Evolutionary conservation across 1,140 invertebrate genomes (phyloP).

Genomic region (Brachionus angularis): DNA sequence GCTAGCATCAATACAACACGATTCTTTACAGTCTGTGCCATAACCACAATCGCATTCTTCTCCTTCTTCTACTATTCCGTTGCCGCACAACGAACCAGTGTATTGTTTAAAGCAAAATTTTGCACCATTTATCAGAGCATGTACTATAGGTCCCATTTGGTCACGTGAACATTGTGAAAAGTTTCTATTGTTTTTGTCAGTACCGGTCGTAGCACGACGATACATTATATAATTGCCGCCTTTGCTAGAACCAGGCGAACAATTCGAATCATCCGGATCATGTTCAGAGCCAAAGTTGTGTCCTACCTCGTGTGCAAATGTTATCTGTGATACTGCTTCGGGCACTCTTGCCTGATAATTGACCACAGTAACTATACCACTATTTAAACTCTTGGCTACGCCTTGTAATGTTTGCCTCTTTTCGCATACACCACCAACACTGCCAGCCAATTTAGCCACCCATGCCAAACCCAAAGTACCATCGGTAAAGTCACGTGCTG

Average conservation of each 20-base stretch:
- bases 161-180: conserved; percentile 67
- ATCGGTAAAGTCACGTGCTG: conserved; percentile 92
- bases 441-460: conserved; percentile 74
- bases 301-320: conserved; percentile 96
- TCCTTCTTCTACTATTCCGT: conserved; percentile 93
- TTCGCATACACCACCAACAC: conserved; percentile 96
- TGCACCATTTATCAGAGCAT: conserved; percentile 53
- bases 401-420: conserved; percentile 91
- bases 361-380: conserved; percentile 96
- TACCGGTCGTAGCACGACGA: conserved; percentile 57
- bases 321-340: conserved; percentile 92
- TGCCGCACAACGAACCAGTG: conserved; percentile 93
- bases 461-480: conserved; percentile 94
- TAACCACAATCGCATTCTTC: conserved; percentile 99
- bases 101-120: conserved; percentile 65
- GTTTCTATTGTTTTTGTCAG: conserved; percentile 53
- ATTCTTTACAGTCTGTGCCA: conserved; percentile 76
- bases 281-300: conserved; percentile 94
- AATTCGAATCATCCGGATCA: conserved; percentile 79
- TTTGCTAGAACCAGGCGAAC: conserved; percentile 62
- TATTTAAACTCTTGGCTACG: conserved; percentile 76
- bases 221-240: conserved; percentile 78
- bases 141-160: conserved; percentile 75
- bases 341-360: conserved; percentile 96
- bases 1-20: conserved; percentile 72